phyloP scores from a whole-genome alignment of 2,113 vertebrate genomes.

The Epinephelus lanceolatus region DNA sequence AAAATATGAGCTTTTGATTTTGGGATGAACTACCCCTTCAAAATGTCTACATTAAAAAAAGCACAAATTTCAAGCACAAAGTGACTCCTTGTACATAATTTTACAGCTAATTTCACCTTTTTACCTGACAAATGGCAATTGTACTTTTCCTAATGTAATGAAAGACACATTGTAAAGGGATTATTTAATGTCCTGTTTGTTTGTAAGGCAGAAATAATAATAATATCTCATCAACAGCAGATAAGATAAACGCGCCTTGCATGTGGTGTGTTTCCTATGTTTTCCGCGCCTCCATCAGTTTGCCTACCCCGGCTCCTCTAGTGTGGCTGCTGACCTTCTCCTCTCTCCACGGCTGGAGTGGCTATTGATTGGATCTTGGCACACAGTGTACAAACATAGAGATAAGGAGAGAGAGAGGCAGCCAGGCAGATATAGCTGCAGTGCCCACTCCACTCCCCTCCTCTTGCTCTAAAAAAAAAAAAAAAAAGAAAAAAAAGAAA shows the following conservation, averaged over 20 bases:
- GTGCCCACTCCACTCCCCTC: slow-evolving; percentile 73
- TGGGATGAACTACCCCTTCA: not conserved
- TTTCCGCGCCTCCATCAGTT: slow-evolving; percentile 68
- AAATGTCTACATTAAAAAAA: not conserved
- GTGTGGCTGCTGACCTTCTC: slow-evolving; percentile 84
- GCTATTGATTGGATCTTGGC: slow-evolving; percentile 88
- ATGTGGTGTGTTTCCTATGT: slow-evolving; percentile 39
- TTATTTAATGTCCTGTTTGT: not conserved
- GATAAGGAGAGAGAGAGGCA: slow-evolving; percentile 80
- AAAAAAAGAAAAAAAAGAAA: slow-evolving; percentile 29
- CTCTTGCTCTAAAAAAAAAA: slow-evolving; percentile 37
- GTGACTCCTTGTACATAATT: not conserved
- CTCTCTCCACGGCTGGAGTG: slow-evolving; percentile 84
- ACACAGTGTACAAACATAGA: slow-evolving; percentile 86
- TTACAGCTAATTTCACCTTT: not conserved
- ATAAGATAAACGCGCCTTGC: not conserved
- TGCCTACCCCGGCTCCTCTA: slow-evolving; percentile 51
- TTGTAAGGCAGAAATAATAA: slow-evolving; percentile 7
- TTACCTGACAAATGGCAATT: not conserved
- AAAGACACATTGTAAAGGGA: not conserved
- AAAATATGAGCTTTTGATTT: no score
- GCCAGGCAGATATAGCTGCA: slow-evolving; percentile 77
- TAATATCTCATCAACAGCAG: slow-evolving; percentile 15
- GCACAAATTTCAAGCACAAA: not conserved
- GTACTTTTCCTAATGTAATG: not conserved